Evolutionary conservation across 2,888 invertebrate genomes (phyloP).

Genomic region (Drosophila limbata): DNA sequence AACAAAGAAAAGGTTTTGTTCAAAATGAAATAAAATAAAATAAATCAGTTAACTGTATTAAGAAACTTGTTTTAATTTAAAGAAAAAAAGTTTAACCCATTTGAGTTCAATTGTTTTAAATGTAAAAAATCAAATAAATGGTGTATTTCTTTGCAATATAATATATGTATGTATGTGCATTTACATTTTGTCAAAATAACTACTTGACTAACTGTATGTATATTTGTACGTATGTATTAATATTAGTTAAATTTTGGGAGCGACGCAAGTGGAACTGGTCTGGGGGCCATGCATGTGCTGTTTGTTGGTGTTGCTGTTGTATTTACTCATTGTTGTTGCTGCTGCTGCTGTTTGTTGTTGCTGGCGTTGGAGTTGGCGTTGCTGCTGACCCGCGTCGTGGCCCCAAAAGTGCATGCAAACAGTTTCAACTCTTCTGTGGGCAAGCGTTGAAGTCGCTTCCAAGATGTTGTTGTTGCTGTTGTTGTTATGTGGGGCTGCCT

Average conservation of each 20-base stretch:
- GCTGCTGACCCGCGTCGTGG: conserved; percentile 80
- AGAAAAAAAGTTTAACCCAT: too few species aligned
- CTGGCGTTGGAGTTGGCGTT: conserved; percentile 51
- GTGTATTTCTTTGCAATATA: too few species aligned
- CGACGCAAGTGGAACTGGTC: conserved; percentile 82
- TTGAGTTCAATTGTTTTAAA: too few species aligned
- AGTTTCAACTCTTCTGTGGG: conserved; percentile 52
- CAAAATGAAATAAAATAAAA: too few species aligned
- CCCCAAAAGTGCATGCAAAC: conserved; percentile 78
- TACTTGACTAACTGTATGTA: background rate
- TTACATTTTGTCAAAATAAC: background rate
- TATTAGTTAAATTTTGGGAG: conserved; percentile 78
- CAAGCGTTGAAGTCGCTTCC: conserved; percentile 70
- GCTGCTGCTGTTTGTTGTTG: conserved; percentile 45
- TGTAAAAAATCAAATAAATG: too few species aligned
- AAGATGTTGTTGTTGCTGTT: conserved; percentile 50
- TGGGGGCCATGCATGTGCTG: conserved; percentile 61
- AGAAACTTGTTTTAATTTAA: too few species aligned
- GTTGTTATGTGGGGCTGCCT: conserved; percentile 46
- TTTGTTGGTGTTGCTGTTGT: conserved; percentile 13
- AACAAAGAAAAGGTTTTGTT: background rate
- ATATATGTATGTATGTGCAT: too few species aligned
- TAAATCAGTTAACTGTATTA: too few species aligned
- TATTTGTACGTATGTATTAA: conserved; percentile 32
- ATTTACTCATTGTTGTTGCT: conserved; percentile 26